A percentile compares a stretch with the other conserved stretches of the same genome.
phyloP scores from a whole-genome alignment of 2,797 vertebrate genomes.

The Protonibea diacanthus region DNA sequence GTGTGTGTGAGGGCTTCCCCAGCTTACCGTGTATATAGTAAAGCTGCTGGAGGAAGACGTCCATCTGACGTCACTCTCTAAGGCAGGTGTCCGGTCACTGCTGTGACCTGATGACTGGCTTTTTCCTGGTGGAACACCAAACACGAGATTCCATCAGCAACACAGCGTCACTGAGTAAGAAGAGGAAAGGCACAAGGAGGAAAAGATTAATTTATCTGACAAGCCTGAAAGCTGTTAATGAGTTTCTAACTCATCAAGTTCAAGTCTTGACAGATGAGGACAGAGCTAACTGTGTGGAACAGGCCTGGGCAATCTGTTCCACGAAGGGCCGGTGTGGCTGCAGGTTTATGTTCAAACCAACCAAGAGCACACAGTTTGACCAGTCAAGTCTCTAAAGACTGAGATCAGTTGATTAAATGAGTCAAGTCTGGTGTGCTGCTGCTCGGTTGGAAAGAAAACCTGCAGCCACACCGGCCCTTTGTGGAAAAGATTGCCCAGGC shows the following conservation, averaged over 20 bases:
- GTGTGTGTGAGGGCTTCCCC: slow-evolving; percentile 68
- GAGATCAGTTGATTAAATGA: too few species aligned
- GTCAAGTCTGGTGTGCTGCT: too few species aligned
- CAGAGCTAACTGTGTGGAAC: background rate
- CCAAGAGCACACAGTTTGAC: too few species aligned
- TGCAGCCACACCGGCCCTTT: too few species aligned
- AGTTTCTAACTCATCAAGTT: slow-evolving; percentile 5
- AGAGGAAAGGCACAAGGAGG: slow-evolving; percentile 37
- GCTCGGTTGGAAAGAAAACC: too few species aligned
- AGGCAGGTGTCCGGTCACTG: slow-evolving; percentile 49
- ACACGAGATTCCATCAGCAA: slow-evolving; percentile 63
- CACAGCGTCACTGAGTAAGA: slow-evolving; percentile 35
- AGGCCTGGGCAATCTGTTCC: too few species aligned
- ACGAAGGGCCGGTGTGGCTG: too few species aligned
- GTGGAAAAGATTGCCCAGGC: too few species aligned
- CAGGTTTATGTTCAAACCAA: too few species aligned
- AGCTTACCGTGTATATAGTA: slow-evolving; percentile 60
- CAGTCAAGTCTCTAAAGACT: too few species aligned
- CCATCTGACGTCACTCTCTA: slow-evolving; percentile 52
- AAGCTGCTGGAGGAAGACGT: slow-evolving; percentile 64
- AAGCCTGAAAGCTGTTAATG: slow-evolving; percentile 29
- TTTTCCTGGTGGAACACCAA: slow-evolving; percentile 59
- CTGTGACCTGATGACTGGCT: slow-evolving; percentile 57
- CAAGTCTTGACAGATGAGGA: background rate
- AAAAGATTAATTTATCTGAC: slow-evolving; percentile 47